Conservation (phyloP, 2,797 vertebrate genomes). For the Moxostoma hubbsi region DNA sequence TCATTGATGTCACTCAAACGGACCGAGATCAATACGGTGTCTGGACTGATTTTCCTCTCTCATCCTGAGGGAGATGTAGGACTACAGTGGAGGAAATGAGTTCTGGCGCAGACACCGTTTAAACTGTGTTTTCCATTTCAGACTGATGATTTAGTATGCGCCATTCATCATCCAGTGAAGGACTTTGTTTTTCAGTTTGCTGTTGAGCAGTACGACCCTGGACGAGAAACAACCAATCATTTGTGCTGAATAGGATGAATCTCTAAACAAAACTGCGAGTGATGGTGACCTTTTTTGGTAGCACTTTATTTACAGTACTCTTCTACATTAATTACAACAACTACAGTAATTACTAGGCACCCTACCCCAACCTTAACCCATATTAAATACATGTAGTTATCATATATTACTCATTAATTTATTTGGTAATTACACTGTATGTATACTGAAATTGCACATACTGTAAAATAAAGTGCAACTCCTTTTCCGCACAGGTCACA, state of each 20-base stretch:
- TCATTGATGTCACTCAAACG: constrained; percentile 62
- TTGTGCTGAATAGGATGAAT: constrained; percentile 1
- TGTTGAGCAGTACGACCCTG: constrained; percentile 13
- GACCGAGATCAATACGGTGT: constrained; percentile 64
- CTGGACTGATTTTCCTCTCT: constrained; percentile 63
- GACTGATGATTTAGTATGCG: constrained; percentile 64
- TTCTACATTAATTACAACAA: too few relatives aligned
- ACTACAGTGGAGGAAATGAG: constrained; percentile 63
- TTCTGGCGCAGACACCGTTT: constrained; percentile 53
- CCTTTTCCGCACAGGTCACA: not conserved
- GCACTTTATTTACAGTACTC: too few relatives aligned
- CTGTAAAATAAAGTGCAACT: too few relatives aligned
- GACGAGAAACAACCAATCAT: constrained; percentile 12
- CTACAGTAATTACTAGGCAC: too few relatives aligned
- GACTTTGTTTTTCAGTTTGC: constrained; percentile 60
- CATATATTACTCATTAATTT: too few relatives aligned
- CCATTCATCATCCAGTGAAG: constrained; percentile 58
- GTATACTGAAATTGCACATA: too few relatives aligned
- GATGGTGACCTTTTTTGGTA: not conserved
- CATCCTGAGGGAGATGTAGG: constrained; percentile 39
- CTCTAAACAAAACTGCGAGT: not conserved
- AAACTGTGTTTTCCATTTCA: constrained; percentile 69
- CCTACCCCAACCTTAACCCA: too few relatives aligned
- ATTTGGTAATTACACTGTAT: too few relatives aligned
- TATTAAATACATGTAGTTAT: too few relatives aligned